These are phyloP conservation scores for Pteromalus puparum DNA, from an alignment of 1,140 invertebrate genomes.

Conservation along the genomic window DNA sequence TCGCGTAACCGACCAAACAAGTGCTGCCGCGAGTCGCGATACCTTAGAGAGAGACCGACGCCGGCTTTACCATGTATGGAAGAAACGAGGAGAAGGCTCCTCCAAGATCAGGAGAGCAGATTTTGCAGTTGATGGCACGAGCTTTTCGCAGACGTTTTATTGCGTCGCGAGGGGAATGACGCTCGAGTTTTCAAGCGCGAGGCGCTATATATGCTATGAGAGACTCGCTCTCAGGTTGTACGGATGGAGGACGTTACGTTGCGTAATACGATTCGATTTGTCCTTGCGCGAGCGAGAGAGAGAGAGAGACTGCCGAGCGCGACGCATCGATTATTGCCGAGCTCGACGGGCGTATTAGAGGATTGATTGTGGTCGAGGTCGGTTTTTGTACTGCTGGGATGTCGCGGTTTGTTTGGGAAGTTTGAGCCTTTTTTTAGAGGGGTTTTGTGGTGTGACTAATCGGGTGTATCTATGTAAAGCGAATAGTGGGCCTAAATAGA, in stretches of 20 bases:
- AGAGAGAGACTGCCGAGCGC: not conserved
- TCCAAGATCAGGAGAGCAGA: conserved; percentile 53
- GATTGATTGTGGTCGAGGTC: not conserved
- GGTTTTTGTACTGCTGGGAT: not conserved
- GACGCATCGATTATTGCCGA: not conserved
- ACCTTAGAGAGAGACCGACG: conserved; percentile 33
- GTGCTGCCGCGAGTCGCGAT: conserved; percentile 64
- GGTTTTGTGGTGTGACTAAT: too few species aligned
- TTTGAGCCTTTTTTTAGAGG: too few species aligned
- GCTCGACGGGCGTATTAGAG: not conserved
- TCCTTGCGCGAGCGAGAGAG: not conserved
- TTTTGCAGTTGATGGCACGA: not conserved
- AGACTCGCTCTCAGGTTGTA: too few species aligned
- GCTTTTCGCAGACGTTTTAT: not conserved
- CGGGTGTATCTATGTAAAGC: too few species aligned
- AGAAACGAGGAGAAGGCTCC: conserved; percentile 73
- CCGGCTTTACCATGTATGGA: conserved; percentile 49
- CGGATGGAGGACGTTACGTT: not conserved
- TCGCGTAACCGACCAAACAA: conserved; percentile 61
- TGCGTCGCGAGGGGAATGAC: not conserved
- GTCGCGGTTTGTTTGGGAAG: too few species aligned
- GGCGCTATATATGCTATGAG: too few species aligned
- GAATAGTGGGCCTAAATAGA: too few species aligned
- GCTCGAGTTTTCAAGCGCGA: too few species aligned
- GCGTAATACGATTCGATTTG: not conserved